Percentiles rank a stretch among this genome's conserved stretches.
phyloP scores from a whole-genome alignment of 92 coral and sea anemone species.

The Chrysogorgia sp. region DNA sequence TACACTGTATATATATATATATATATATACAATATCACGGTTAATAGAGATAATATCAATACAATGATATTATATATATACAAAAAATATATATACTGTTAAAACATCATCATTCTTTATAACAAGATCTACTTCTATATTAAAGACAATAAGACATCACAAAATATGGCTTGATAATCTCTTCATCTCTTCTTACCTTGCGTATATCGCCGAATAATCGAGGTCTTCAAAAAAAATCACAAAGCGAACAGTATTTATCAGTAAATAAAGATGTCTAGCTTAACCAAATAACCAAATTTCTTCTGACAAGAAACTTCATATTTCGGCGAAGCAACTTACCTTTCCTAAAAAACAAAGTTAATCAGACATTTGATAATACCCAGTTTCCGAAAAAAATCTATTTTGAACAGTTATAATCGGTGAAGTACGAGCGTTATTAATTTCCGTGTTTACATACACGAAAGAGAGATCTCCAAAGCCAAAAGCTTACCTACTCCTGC shows the following conservation, averaged over 20 bases:
- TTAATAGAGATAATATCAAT: too few species aligned
- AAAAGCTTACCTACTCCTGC: conserved; percentile 81
- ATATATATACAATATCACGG: too few species aligned
- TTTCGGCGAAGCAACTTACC: background rate
- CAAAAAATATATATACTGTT: too few species aligned
- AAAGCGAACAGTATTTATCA: conserved; percentile 1
- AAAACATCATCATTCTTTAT: too few species aligned
- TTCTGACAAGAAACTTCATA: background rate
- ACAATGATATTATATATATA: too few species aligned
- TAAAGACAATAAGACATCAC: background rate
- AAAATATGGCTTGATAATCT: conserved; percentile 1
- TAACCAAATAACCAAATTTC: background rate
- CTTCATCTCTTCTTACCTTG: conserved; percentile 68
- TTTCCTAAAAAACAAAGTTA: background rate
- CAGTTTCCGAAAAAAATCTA: too few species aligned
- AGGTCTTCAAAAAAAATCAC: conserved; percentile 63
- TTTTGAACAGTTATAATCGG: too few species aligned
- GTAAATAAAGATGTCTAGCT: background rate
- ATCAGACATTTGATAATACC: background rate
- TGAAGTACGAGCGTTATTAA: too few species aligned
- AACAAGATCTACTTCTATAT: too few species aligned
- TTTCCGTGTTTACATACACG: too few species aligned
- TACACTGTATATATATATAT: too few species aligned
- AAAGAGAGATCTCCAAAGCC: background rate
- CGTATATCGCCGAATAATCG: conserved; percentile 88